Evolutionary conservation across 2,888 invertebrate genomes (phyloP), one percentile per base, ranked within the genome.

Genomic region (Drosophila robusta): DNA sequence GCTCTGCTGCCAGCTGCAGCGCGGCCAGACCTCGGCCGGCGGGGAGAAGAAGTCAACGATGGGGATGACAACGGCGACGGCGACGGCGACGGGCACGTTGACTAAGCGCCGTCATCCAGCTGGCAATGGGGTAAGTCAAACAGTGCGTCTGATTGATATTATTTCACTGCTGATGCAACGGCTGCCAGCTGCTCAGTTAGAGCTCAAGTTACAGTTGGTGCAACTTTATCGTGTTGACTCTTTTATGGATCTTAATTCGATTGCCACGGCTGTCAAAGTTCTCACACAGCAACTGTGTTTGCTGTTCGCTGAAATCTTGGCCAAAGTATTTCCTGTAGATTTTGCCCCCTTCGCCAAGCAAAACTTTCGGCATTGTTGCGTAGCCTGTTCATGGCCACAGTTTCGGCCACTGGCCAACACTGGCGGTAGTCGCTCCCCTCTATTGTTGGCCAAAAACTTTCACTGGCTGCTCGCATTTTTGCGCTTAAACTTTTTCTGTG

Each of bases 1-100:
- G 22, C 65, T 91, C 42, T 91, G 92, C 66, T 91, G 91, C 71
- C 91, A 90, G 63, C 64, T 90, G 56, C 87, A 80, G 50, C 70
- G 61, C 18, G 24, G 32, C 11, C 41, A 34, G 3, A 8, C 8
- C 9, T 24, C 57, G n/a, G 38, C 12, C 6, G 47, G 42, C 11
- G 61, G 39, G 18, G 67, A 57, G 12, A 51, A 60, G 54, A 57
- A 63, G 58, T 18, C 52, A 32, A 22, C 52, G 39, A 26, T 55
- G 2, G 36, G 45, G 3, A 24, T 18, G 22, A 26, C 52, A 34
- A 8, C 54, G 41, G 29, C 45, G 55, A 42, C 79, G 62, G 22
- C 22, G 22, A 22, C 22, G 22, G 22, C 22, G 22, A 54, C 52
- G 41, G 60, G 65, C 49, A 66, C 49, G 64, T 46, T 58, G 71